Conservation (phyloP, 1,140 invertebrate species). For the Linepithema humile region DNA sequence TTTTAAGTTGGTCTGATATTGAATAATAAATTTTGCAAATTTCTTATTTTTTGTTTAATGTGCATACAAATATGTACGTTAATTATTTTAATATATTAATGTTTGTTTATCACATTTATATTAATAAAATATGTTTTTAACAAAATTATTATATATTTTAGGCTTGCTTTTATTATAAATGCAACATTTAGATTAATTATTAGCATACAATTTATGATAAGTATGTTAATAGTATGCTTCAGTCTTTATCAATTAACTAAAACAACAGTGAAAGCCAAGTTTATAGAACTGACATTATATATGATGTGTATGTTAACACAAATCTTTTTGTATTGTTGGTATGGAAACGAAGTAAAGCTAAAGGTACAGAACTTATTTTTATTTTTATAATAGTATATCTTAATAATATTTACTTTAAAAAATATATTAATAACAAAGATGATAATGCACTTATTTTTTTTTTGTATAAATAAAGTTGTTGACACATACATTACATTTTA, state of each 20-base stretch:
- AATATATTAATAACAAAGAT: background rate
- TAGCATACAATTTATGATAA: slow-evolving; percentile 64
- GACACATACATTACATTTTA: background rate
- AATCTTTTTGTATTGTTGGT: slow-evolving; percentile 71
- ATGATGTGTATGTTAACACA: slow-evolving; percentile 60
- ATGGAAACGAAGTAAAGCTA: slow-evolving; percentile 61
- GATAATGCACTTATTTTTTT: background rate
- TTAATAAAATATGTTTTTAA: background rate
- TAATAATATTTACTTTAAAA: background rate
- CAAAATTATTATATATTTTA: too few species aligned
- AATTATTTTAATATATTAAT: background rate
- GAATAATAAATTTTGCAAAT: background rate
- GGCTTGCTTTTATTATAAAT: slow-evolving; percentile 59
- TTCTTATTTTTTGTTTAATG: background rate
- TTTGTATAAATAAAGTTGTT: too few species aligned
- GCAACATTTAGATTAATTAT: slow-evolving; percentile 55
- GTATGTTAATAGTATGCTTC: slow-evolving; percentile 60
- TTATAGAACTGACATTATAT: slow-evolving; percentile 31
- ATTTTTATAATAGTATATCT: background rate
- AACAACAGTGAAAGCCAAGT: slow-evolving; percentile 12
- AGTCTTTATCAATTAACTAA: slow-evolving; percentile 62
- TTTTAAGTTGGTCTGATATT: slow-evolving; percentile 65
- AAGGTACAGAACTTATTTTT: slow-evolving; percentile 56
- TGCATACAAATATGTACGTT: slow-evolving; percentile 14
- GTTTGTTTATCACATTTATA: background rate